Percentiles rank a stretch among this genome's conserved stretches.
phyloP scores from a whole-genome alignment of 2,113 vertebrate genomes.

The Datnioides undecimradiatus region DNA sequence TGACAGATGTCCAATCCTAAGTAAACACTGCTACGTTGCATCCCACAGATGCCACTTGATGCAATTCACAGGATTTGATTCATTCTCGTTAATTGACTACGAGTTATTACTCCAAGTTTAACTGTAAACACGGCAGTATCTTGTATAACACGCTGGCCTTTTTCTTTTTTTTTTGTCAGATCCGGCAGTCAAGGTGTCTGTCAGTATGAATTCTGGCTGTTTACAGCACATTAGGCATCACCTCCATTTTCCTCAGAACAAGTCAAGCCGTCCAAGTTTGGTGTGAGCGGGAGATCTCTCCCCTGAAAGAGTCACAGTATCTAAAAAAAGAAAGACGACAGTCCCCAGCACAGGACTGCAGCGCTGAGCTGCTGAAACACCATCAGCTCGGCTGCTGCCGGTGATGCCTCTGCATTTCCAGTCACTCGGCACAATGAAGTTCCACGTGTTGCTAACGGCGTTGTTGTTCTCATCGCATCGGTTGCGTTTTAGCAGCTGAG shows the following conservation, averaged over 20 bases:
- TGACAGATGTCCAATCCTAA: constrained; percentile 11
- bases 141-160: not conserved
- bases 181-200: not conserved
- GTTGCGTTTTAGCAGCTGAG: not conserved
- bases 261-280: not conserved
- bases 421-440: not conserved
- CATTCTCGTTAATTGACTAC: not conserved
- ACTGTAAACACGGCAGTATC: not conserved
- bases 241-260: not conserved
- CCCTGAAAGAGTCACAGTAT: constrained; percentile 1
- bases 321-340: not conserved
- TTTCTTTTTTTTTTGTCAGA: not conserved
- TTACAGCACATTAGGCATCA: not conserved
- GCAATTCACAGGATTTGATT: not conserved
- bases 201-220: not conserved
- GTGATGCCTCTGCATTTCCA: constrained; percentile 23
- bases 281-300: not conserved
- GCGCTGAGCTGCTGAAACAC: not conserved
- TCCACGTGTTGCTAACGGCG: not conserved
- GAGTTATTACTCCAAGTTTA: not conserved
- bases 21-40: not conserved
- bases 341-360: not conserved
- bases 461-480: not conserved
- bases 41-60: not conserved
- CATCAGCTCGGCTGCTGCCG: constrained; percentile 27